Percentiles rank a stretch among this genome's conserved stretches.
Conservation (phyloP, 1,140 invertebrate genomes). For the Marisa cornuarietis region DNA sequence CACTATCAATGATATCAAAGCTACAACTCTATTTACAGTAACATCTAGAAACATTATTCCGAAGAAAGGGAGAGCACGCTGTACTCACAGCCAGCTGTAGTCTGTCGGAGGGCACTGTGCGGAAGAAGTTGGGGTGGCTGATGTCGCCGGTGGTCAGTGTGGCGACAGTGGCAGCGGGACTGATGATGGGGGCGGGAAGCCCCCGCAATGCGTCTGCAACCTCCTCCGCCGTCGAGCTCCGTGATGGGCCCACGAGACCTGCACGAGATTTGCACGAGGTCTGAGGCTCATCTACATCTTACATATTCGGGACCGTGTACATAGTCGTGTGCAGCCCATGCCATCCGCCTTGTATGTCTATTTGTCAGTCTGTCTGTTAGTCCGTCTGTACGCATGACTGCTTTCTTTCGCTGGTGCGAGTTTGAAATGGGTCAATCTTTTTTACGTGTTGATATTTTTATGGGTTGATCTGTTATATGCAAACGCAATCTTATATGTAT, state of each 20-base stretch:
- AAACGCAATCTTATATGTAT: too few species aligned
- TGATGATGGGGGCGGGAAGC: slow-evolving; percentile 67
- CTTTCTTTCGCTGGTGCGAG: too few species aligned
- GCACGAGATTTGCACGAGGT: neutral
- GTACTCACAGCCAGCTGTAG: slow-evolving; percentile 75
- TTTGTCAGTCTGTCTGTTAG: neutral
- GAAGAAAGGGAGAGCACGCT: neutral
- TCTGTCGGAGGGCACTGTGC: slow-evolving; percentile 82
- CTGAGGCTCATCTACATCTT: too few species aligned
- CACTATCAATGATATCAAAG: too few species aligned
- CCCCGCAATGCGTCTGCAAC: slow-evolving; percentile 33
- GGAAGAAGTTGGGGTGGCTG: slow-evolving; percentile 77
- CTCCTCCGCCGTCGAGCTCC: slow-evolving; percentile 39
- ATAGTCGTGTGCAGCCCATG: neutral
- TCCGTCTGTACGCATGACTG: neutral
- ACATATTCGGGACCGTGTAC: too few species aligned
- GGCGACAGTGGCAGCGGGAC: slow-evolving; percentile 79
- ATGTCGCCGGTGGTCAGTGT: slow-evolving; percentile 73
- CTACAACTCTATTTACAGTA: too few species aligned
- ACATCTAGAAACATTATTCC: too few species aligned
- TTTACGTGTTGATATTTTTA: too few species aligned
- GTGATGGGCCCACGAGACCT: slow-evolving; percentile 48
- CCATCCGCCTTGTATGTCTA: neutral
- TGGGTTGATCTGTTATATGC: too few species aligned
- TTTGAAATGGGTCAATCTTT: too few species aligned